Evolutionary conservation across 2,888 invertebrate species (phyloP).

Genomic region (Polia nebulosa): DNA sequence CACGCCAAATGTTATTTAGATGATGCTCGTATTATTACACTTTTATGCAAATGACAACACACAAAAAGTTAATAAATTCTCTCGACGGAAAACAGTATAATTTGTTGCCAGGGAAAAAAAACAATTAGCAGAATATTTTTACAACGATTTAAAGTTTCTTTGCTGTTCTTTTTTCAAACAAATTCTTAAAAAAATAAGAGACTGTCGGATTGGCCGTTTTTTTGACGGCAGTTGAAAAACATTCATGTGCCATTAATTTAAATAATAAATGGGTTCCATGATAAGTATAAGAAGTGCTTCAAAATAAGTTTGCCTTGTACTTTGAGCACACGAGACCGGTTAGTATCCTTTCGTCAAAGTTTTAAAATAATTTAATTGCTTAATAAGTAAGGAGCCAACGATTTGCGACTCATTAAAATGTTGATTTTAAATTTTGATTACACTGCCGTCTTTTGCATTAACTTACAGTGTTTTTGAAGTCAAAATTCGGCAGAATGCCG

Average conservation of each 20-base stretch:
- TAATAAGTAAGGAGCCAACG: slow-evolving; percentile 42
- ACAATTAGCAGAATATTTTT: slow-evolving; percentile 29
- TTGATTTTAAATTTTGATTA: slow-evolving; percentile 22
- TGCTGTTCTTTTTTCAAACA: slow-evolving; percentile 13
- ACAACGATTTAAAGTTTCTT: neutral
- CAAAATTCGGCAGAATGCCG: neutral
- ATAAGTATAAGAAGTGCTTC: slow-evolving; percentile 18
- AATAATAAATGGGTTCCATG: slow-evolving; percentile 27
- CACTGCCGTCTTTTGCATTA: neutral
- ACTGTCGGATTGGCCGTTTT: slow-evolving; percentile 6
- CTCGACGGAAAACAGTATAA: slow-evolving; percentile 13
- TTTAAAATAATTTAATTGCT: slow-evolving; percentile 50
- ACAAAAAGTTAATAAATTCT: slow-evolving; percentile 32
- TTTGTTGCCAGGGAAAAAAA: slow-evolving; percentile 19
- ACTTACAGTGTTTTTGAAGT: neutral
- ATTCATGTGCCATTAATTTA: slow-evolving; percentile 34
- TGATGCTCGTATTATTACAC: slow-evolving; percentile 20
- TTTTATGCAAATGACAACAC: slow-evolving; percentile 41
- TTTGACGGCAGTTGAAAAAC: slow-evolving; percentile 16
- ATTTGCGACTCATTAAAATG: slow-evolving; percentile 15
- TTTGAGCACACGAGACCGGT: slow-evolving; percentile 52
- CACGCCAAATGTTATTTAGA: slow-evolving; percentile 8
- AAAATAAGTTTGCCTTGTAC: slow-evolving; percentile 47
- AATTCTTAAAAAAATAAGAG: neutral
- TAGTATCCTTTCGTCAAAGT: slow-evolving; percentile 32